Percentiles rank a stretch among this genome's conserved stretches.
phyloP scores from a whole-genome alignment of 1,140 invertebrate species.

The Periplaneta americana region DNA sequence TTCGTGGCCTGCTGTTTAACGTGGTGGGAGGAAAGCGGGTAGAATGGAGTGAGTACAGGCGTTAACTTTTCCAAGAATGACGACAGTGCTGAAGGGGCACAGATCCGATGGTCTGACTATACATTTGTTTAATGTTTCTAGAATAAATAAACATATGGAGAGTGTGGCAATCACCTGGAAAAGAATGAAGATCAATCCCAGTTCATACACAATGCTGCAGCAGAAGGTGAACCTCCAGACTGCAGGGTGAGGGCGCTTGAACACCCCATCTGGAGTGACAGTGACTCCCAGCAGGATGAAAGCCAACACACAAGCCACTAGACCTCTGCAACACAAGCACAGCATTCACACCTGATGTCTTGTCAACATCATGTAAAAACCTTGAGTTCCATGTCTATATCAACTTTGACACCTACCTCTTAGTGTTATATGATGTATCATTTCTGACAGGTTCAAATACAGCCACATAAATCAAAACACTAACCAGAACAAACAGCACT shows the following conservation, averaged over 20 bases:
- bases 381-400: neutral
- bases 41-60: too few relatives aligned
- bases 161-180: constrained; percentile 42
- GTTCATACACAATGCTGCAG: constrained; percentile 50
- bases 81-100: too few relatives aligned
- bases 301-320: constrained; percentile 45
- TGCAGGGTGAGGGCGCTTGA: constrained; percentile 53
- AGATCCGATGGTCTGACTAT: neutral
- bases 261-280: constrained; percentile 54
- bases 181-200: constrained; percentile 48
- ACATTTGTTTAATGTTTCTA: neutral
- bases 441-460: constrained; percentile 38
- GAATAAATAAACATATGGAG: neutral
- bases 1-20: too few relatives aligned
- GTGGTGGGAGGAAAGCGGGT: too few relatives aligned
- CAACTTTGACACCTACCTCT: constrained; percentile 34
- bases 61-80: too few relatives aligned
- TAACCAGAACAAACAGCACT: constrained; percentile 40
- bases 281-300: constrained; percentile 52
- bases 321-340: constrained; percentile 43
- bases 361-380: too few relatives aligned
- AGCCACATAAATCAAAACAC: constrained; percentile 44
- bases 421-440: constrained; percentile 44
- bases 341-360: too few relatives aligned
- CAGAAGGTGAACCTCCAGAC: constrained; percentile 53